Percentiles rank a stretch among this genome's conserved stretches.
These are phyloP conservation scores for Ficedula albicollis DNA, from an alignment of 2,797 vertebrate species.

Conservation along the genomic window DNA sequence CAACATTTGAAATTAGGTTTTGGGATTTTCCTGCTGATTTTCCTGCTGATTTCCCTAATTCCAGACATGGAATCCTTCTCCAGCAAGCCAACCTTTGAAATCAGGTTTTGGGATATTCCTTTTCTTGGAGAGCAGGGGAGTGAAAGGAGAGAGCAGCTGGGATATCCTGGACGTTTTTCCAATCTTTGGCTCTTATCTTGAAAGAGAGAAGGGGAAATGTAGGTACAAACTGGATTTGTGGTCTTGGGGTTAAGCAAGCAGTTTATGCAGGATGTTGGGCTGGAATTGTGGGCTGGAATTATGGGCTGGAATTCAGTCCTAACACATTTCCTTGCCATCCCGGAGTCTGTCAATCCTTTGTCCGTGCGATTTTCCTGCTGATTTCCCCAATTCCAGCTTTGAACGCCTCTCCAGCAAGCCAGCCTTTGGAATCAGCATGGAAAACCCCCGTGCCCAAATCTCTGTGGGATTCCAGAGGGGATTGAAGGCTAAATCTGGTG, in stretches of 20 bases:
- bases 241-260: not conserved
- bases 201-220: not conserved
- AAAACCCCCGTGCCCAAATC: not conserved
- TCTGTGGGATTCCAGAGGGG: fast-evolving
- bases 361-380: not conserved
- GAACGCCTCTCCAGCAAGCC: not conserved
- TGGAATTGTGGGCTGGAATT: not conserved
- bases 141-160: not conserved
- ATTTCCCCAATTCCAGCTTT: no score
- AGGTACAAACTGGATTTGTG: not conserved
- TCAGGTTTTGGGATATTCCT: not conserved
- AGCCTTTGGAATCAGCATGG: fast-evolving
- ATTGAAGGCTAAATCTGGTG: not conserved
- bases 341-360: fast-evolving
- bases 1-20: no score
- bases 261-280: not conserved
- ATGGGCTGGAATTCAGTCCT: not conserved
- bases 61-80: no score
- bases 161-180: not conserved
- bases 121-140: not conserved
- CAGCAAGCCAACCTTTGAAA: no score
- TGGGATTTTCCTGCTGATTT: no score
- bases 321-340: fast-evolving
- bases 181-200: not conserved
- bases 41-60: no score